phyloP scores from a whole-genome alignment of 1,140 invertebrate genomes.

The Trachymyrmex cornetzi region DNA sequence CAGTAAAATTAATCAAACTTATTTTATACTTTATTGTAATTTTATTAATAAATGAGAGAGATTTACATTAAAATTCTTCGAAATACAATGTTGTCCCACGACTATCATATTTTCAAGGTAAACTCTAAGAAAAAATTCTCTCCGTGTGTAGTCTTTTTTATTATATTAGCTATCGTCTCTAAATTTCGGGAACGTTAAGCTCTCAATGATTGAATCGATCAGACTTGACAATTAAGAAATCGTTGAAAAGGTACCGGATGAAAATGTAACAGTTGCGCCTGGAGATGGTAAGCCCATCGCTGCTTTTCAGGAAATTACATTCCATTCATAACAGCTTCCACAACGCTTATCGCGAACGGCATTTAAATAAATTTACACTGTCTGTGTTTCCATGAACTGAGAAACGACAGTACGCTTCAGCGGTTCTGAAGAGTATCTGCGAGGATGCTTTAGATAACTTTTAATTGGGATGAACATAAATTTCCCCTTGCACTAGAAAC shows the following conservation, averaged over 20 bases:
- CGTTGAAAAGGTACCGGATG: conserved; percentile 15
- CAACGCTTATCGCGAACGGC: conserved; percentile 55
- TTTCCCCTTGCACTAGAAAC: conserved; percentile 18
- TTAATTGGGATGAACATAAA: conserved; percentile 64
- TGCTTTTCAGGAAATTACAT: conserved; percentile 60
- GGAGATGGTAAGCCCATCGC: conserved; percentile 41
- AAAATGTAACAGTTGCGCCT: conserved; percentile 39
- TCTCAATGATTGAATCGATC: conserved; percentile 45
- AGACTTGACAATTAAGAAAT: conserved; percentile 50
- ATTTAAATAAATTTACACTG: conserved; percentile 65
- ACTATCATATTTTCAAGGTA: no score
- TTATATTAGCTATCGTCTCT: neutral
- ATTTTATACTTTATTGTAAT: no score
- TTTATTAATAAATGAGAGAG: no score
- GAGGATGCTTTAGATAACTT: conserved; percentile 58
- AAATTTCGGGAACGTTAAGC: conserved; percentile 10
- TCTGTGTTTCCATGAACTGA: conserved; percentile 54
- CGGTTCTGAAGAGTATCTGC: conserved; percentile 51
- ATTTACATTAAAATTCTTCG: no score
- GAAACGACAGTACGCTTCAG: conserved; percentile 50
- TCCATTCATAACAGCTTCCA: conserved; percentile 60
- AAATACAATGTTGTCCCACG: no score
- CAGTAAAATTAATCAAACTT: no score
- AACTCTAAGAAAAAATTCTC: no score
- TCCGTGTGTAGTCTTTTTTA: neutral